Evolutionary conservation across 2,113 vertebrate species (phyloP).

Genomic region (Zeus faber): DNA sequence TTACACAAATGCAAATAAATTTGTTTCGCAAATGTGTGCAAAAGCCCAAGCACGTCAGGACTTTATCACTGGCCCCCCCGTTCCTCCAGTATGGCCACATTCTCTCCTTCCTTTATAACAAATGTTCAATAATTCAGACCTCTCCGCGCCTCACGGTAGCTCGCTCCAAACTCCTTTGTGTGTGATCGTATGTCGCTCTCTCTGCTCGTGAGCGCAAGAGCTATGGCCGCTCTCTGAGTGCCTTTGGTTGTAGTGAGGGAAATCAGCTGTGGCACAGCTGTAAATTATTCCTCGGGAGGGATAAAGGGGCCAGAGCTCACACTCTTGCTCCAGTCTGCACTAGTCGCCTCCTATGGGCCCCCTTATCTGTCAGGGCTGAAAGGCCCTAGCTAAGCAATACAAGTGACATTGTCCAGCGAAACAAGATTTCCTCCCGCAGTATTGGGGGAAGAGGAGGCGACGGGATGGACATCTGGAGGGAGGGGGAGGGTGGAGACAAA

Average conservation of each 20-base stretch:
- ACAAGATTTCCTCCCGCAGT: constrained; percentile 33
- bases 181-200: constrained; percentile 26
- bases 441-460: not conserved
- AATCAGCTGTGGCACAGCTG: constrained; percentile 64
- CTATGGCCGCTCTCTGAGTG: constrained; percentile 34
- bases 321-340: constrained; percentile 30
- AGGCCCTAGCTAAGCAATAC: constrained; percentile 40
- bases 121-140: constrained; percentile 52
- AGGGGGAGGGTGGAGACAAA: constrained; percentile 3
- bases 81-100: constrained; percentile 21
- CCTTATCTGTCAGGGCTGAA: constrained; percentile 59
- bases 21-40: not conserved
- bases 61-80: no score
- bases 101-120: constrained; percentile 26
- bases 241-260: constrained; percentile 57
- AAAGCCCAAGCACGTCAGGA: not conserved
- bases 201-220: constrained; percentile 20
- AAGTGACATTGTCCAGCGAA: constrained; percentile 49
- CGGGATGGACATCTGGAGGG: not conserved
- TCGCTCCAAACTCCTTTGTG: constrained; percentile 24
- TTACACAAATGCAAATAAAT: not conserved
- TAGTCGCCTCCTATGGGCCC: constrained; percentile 51
- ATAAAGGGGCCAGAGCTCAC: constrained; percentile 37
- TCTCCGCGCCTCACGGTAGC: not conserved
- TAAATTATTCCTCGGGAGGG: constrained; percentile 67